phyloP scores from a whole-genome alignment of 2,888 invertebrate genomes.

The Desoria tigrina region DNA sequence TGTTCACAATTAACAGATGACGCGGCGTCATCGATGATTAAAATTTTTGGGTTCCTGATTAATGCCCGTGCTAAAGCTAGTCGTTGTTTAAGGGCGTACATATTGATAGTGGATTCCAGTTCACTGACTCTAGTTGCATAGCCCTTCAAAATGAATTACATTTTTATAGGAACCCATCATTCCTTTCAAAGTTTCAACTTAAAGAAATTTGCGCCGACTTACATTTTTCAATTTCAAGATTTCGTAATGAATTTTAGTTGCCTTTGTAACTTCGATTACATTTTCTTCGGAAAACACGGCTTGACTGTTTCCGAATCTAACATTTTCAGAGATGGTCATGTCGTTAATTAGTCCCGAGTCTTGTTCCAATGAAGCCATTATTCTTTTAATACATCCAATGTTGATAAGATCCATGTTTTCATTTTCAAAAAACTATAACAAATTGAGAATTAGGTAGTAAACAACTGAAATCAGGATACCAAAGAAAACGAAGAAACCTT shows the following conservation, averaged over 20 bases:
- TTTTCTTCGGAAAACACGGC: neutral
- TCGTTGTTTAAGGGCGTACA: slow-evolving; percentile 38
- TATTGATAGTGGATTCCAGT: slow-evolving; percentile 16
- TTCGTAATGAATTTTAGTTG: slow-evolving; percentile 27
- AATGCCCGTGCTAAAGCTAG: slow-evolving; percentile 36
- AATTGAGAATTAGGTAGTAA: too few species aligned
- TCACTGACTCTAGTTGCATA: slow-evolving; percentile 19
- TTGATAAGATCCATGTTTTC: slow-evolving; percentile 9
- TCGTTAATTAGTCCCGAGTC: slow-evolving; percentile 27
- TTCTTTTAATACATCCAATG: slow-evolving; percentile 13
- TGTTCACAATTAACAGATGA: slow-evolving; percentile 21
- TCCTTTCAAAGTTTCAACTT: too few species aligned
- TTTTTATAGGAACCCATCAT: too few species aligned
- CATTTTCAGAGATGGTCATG: slow-evolving; percentile 33
- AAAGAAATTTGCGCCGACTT: too few species aligned
- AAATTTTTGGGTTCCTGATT: slow-evolving; percentile 38
- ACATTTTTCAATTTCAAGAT: slow-evolving; percentile 20
- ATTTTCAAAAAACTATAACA: slow-evolving; percentile 14
- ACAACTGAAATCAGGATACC: too few species aligned
- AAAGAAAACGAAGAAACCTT: too few species aligned
- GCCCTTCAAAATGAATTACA: slow-evolving; percentile 16
- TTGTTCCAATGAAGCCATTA: slow-evolving; percentile 23
- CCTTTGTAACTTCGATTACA: slow-evolving; percentile 34
- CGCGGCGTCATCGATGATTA: slow-evolving; percentile 37
- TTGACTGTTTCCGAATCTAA: slow-evolving; percentile 21